Conservation (phyloP, 2,888 invertebrate genomes). For the Drosophila lutescens region DNA sequence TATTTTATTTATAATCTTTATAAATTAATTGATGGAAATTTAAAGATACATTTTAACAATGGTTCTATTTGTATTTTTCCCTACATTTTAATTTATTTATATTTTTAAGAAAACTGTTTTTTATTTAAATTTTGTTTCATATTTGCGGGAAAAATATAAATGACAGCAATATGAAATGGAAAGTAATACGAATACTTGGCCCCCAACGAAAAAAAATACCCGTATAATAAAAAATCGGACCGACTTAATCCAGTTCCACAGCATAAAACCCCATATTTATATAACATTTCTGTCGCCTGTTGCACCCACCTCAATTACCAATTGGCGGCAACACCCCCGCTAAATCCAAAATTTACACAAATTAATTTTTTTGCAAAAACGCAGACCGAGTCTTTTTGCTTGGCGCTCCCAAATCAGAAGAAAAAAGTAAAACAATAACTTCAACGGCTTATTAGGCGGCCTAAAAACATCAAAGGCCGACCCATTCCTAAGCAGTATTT, state of each 20-base stretch:
- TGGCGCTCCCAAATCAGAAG: slow-evolving; percentile 3
- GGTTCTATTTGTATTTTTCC: no score
- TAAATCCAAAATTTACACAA: slow-evolving; percentile 15
- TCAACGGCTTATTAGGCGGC: slow-evolving; percentile 38
- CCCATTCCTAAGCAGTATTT: slow-evolving; percentile 34
- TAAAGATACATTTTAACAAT: no score
- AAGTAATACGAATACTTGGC: no score
- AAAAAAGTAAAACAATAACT: slow-evolving; percentile 37
- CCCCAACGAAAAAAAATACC: no score
- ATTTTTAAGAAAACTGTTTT: no score
- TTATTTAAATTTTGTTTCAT: no score
- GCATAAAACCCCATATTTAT: neutral
- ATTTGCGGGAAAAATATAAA: no score
- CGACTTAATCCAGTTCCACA: neutral
- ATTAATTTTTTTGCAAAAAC: slow-evolving; percentile 18
- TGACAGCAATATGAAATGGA: no score
- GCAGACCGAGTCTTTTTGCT: neutral
- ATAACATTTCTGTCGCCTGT: slow-evolving; percentile 17
- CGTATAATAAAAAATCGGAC: neutral
- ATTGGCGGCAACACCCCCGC: slow-evolving; percentile 26
- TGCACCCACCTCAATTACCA: slow-evolving; percentile 38
- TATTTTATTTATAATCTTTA: no score
- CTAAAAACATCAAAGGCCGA: slow-evolving; percentile 52
- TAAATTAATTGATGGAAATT: no score
- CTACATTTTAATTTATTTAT: no score